Base-by-base conservation (phyloP, 2,797 vertebrate genomes). In the Gymnothorax javanicus region DNA sequence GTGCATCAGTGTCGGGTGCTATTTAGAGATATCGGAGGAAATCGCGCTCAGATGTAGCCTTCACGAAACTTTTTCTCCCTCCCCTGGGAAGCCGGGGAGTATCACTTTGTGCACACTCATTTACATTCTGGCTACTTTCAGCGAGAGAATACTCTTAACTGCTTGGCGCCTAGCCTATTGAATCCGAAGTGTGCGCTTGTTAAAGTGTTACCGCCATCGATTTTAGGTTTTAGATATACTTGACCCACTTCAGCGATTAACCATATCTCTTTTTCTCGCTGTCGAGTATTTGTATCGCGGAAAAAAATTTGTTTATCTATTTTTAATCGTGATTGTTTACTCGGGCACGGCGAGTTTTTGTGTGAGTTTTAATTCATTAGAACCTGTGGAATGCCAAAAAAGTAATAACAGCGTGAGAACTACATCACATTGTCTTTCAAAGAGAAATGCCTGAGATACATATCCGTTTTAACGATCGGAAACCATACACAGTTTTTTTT, bases 11-110 rank as follows among this genome's bases (percentile, higher is more conserved):
- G 85, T 58, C 88, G 88, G 89, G 5, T 81, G 86, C 91, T 94
- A 93, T 92, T 92, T 93, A 90, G 91, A 95, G 91, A 87, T 5
- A 27, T 84, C 12, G 50, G 52, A 90, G 89, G 89, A 92, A 90
- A 90, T 92, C 57, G 73, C 62, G 64, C 83, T 87, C 88, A 88
- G 89, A 58, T 43, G 43, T 11, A 58, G n/a, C 33, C 62, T 50
- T 84, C 20, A 43, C 50, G 59, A 84, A 20, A 84, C 85, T 52
- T 50, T 43, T 62, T 25, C 71, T 52, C 73, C 13, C 59, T 60
- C 7, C 50, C 11, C 17, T 27, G 13, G 57, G 11, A 60, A 60
- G 57, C 8, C n/a, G 20, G n/a, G 54, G 56, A 43, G n/a, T 33
- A 83, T 59, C 82, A 60, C 57, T 11, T 60, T 20, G 27, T 9